Evolutionary conservation across 1,140 invertebrate species (phyloP), one percentile per base, ranked within the genome.

Genomic region (Lepeophtheirus salmonis): DNA sequence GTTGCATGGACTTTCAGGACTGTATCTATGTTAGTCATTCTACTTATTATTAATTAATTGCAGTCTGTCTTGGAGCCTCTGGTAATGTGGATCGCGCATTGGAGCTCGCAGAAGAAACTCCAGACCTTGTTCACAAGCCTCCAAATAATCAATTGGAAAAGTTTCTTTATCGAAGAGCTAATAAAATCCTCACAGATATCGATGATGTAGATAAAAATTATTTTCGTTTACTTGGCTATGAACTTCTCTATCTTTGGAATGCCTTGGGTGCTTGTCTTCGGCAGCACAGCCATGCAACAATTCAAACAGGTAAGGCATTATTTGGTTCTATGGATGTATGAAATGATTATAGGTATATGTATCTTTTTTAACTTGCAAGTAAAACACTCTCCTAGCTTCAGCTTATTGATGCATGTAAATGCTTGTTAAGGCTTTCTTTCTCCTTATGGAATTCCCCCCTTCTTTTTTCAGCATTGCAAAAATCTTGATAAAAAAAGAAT

Each of bases 221-320:
- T 65, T 81, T 78, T 68, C 74, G 75, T 62, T 67, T 83, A 26
- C 71, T 82, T 13, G 73, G 78, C 24, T 78, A 80, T 66, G 82
- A 84, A 68, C 71, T 83, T 64, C 70, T 84, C 2, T 83, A 82
- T 64, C 69, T 84, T 21, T 84, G 82, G 82, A 82, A 83, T 66
- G 76, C 80, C 2, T 69, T 84, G 63, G 76, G 80, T 1, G 79
- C 78, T 18, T 81, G 80, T 68, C 75, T 70, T 2, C 48, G 57
- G 0, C 30, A 41, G 30, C 70, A 74, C 23, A 71, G 76, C 54
- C 65, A 80, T 2, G 63, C 67, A 4, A 64, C 50, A 14, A 76
- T 80, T 64, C 65, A 77, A 50, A 60, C 64, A 64, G 75, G 76
- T 78, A 64, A 64, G 61, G 4, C 3, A n/a, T n/a, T n/a, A n/a